phyloP scores from a whole-genome alignment of 2,888 invertebrate species.

The Apamea crenata region DNA sequence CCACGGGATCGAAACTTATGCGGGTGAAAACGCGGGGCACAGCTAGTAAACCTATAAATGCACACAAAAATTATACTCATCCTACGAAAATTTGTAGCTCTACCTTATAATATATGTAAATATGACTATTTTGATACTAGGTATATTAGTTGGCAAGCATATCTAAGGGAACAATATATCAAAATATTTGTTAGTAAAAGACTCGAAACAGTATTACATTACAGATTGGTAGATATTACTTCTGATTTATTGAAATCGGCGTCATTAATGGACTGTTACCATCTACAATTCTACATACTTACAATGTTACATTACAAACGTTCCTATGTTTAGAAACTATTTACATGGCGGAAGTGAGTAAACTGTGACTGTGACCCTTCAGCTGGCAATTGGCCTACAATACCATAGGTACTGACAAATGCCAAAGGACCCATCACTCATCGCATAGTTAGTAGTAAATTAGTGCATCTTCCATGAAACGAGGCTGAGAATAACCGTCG shows the following conservation, averaged over 20 bases:
- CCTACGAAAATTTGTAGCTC: not conserved
- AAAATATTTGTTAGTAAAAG: not conserved
- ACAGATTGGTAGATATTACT: not conserved
- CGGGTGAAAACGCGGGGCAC: too few species aligned
- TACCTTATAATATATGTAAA: not conserved
- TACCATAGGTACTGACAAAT: slow-evolving; percentile 36
- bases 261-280: not conserved
- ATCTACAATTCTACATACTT: not conserved
- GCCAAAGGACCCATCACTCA: slow-evolving; percentile 66
- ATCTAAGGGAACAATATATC: not conserved
- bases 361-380: slow-evolving; percentile 33
- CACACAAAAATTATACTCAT: not conserved
- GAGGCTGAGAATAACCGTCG: slow-evolving; percentile 48
- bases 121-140: not conserved
- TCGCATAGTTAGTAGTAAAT: slow-evolving; percentile 40
- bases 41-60: not conserved
- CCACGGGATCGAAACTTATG: too few species aligned
- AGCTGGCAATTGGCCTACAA: slow-evolving; percentile 51
- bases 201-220: not conserved
- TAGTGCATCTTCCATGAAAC: slow-evolving; percentile 59
- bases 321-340: slow-evolving; percentile 10
- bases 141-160: slow-evolving; percentile 1
- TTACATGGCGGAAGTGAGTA: slow-evolving; percentile 55
- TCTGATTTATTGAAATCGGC: not conserved
- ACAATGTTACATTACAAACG: not conserved